A percentile compares a stretch with the other conserved stretches of the same genome.
Evolutionary conservation across 2,888 invertebrate genomes (phyloP).

Genomic region (Lasius fuliginosus): DNA sequence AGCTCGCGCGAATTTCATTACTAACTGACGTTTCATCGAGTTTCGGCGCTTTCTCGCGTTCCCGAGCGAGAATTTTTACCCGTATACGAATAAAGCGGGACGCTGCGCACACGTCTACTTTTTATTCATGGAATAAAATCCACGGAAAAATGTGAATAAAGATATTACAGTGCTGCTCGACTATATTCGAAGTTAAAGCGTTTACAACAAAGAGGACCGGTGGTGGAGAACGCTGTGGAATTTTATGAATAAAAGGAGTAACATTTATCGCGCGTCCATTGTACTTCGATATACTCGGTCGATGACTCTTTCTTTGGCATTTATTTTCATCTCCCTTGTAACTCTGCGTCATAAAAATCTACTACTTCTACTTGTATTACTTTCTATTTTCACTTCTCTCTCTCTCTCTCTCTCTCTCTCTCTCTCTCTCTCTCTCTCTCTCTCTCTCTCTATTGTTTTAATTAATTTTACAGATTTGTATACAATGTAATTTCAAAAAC

Average conservation of each 20-base stretch:
- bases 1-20: constrained; percentile 25
- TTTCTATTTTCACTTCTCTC: neutral
- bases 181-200: constrained; percentile 18
- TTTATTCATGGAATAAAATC: constrained; percentile 44
- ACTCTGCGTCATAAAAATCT: neutral
- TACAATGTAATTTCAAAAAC: neutral
- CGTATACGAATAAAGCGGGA: constrained; percentile 27
- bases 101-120: constrained; percentile 18
- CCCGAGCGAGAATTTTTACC: neutral
- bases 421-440: too few species aligned
- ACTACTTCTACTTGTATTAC: neutral
- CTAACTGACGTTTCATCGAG: constrained; percentile 6
- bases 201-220: constrained; percentile 34
- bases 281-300: constrained; percentile 17
- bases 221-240: neutral
- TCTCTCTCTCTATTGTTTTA: neutral
- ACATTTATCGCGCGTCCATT: constrained; percentile 2
- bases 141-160: constrained; percentile 38
- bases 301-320: neutral
- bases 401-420: too few species aligned
- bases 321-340: constrained; percentile 10
- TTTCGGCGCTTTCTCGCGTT: constrained; percentile 1
- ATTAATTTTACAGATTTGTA: neutral
- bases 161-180: constrained; percentile 32
- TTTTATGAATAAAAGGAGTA: constrained; percentile 36